These are phyloP conservation scores for Drosophila mauritiana DNA, from an alignment of 1,140 invertebrate species.

Conservation along the genomic window DNA sequence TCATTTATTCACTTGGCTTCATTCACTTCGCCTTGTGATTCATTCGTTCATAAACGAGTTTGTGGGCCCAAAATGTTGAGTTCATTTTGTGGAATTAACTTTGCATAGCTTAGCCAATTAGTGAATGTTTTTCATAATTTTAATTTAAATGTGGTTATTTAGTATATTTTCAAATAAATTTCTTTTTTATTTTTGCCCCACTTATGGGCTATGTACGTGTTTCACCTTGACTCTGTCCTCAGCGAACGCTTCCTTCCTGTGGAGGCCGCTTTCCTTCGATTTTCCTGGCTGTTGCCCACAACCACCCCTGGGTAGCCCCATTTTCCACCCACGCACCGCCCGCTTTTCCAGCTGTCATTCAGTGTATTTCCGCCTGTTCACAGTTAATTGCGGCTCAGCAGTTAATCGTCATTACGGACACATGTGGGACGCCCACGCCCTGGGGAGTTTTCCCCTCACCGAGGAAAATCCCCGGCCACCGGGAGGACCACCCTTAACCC, in stretches of 20 bases:
- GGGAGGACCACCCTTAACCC: conserved; percentile 4
- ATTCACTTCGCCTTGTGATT: conserved; percentile 20
- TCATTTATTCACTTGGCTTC: conserved; percentile 32
- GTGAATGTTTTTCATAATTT: not conserved
- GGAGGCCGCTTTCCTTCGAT: conserved; percentile 11
- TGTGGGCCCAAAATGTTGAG: not conserved
- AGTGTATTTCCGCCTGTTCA: conserved; percentile 77
- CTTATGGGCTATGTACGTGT: not conserved
- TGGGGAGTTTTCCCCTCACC: not conserved
- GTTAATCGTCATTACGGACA: conserved; percentile 78
- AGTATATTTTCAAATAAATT: not conserved
- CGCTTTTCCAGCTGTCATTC: conserved; percentile 50
- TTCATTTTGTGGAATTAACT: not conserved
- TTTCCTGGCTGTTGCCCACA: not conserved
- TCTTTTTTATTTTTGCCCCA: not conserved
- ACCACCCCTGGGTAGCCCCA: not conserved
- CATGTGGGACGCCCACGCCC: conserved; percentile 35
- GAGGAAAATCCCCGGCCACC: conserved; percentile 4
- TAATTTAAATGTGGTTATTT: not conserved
- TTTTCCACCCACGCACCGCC: conserved; percentile 13
- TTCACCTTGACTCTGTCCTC: conserved; percentile 12
- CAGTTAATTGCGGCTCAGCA: conserved; percentile 80
- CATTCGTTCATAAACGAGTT: conserved; percentile 3
- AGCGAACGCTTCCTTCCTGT: conserved; percentile 21
- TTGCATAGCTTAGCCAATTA: not conserved